Percentiles rank a stretch among this genome's conserved stretches.
Evolutionary conservation across 2,113 vertebrate species (phyloP).

Genomic region (Cyanistes caeruleus): DNA sequence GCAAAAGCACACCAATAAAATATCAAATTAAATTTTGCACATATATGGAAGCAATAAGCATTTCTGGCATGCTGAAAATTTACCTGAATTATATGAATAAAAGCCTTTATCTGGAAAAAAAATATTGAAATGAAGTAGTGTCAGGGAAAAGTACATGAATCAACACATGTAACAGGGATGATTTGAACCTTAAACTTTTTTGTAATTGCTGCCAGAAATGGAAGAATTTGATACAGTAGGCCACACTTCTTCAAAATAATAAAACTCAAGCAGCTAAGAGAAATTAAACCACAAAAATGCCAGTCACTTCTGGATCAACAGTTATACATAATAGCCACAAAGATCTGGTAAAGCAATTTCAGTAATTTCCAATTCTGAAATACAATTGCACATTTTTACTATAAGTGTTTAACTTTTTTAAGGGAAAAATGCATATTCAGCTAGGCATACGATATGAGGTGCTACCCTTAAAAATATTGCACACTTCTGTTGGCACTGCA

Average conservation of each 20-base stretch:
- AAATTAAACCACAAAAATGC: slow-evolving; percentile 49
- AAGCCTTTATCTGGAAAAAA: slow-evolving; percentile 91
- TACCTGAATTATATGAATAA: slow-evolving; percentile 94
- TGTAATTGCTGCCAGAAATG: neutral
- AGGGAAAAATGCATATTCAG: neutral
- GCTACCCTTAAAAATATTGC: neutral
- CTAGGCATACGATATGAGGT: neutral
- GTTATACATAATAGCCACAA: neutral
- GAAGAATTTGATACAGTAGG: neutral
- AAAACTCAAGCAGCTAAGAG: neutral
- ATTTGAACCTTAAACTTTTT: slow-evolving; percentile 32
- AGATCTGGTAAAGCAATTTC: neutral
- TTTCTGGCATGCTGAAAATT: slow-evolving; percentile 76
- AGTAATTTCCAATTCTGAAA: neutral
- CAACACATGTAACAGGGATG: slow-evolving; percentile 59
- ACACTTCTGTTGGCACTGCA: neutral
- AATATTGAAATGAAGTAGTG: slow-evolving; percentile 81
- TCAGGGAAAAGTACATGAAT: slow-evolving; percentile 70
- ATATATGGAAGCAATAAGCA: slow-evolving; percentile 66
- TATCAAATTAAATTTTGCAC: slow-evolving; percentile 35
- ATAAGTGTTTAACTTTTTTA: neutral
- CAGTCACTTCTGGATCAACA: neutral
- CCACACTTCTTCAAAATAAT: neutral
- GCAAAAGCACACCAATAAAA: slow-evolving; percentile 68
- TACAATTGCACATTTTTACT: neutral